Evolutionary conservation across 2,797 vertebrate species (phyloP), one percentile per base, ranked within the genome.

Genomic region (Pseudotriccus pelzelni): DNA sequence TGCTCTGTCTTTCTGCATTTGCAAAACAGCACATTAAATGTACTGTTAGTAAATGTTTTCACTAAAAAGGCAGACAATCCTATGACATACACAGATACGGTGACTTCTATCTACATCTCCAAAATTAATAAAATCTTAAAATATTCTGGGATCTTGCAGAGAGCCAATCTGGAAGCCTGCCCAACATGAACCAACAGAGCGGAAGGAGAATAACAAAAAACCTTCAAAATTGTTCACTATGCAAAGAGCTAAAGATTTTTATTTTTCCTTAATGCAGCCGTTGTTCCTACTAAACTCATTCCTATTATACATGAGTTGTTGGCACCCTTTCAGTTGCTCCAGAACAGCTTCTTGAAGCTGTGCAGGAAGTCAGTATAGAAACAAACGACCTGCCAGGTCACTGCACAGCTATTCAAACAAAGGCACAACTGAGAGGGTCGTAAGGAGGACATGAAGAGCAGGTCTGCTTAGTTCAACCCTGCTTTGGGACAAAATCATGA

Each of bases 341-440:
- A 49, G 52, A 89, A 44, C 36, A 66, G 30, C 20, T 94, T 66
- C 86, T 75, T 9, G 25, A 73, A 90, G 85, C 52, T 32, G 23
- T 0, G 19, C 62, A 78, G 52, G 84, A 91, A 94, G 80, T 63
- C 58, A 92, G 47, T 28, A 59, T 7, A 94, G 90, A 90, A 95
- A 79, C 53, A 93, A 91, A 78, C 4, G 69, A 75, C 70, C 63
- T 87, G 86, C 70, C 84, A 92, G 81, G 87, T 63, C 63, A 62
- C 34, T 62, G 81, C n/a, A 63, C 81, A 89, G 77, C 55, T 93
- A 87, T 84, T 92, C 70, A 92, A 85, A 93, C 72, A 95, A 78
- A 92, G 36, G 55, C 81, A 68, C 1, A 22, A 59, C 46, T 12
- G 55, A 55, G 34, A 73, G 13, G 70, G 89, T 94, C 89, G 90